A percentile compares a stretch with the other conserved stretches of the same genome.
Conservation (phyloP, 2,888 invertebrate species). For the Apamea monoglypha region DNA sequence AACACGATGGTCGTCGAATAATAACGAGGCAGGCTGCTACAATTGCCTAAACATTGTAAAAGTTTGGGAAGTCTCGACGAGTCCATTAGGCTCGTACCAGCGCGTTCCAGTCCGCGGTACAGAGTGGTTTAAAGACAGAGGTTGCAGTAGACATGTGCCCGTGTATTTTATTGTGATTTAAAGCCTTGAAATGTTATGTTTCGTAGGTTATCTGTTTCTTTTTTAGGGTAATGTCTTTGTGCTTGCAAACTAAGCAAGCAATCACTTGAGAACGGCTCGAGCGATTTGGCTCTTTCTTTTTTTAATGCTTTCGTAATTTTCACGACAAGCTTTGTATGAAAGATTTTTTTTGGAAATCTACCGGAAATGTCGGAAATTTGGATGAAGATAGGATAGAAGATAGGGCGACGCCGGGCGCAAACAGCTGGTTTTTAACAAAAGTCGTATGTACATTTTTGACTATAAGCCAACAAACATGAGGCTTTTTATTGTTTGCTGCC, state of each 20-base stretch:
- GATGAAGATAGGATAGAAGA: too few species aligned
- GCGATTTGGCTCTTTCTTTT: too few species aligned
- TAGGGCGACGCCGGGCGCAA: too few species aligned
- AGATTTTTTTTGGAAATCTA: too few species aligned
- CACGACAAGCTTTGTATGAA: too few species aligned
- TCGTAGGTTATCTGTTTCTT: not conserved
- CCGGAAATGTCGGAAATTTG: too few species aligned
- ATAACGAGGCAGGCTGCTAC: slow-evolving; percentile 65
- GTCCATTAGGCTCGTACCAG: slow-evolving; percentile 83
- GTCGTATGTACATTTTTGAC: too few species aligned
- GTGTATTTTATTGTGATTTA: not conserved
- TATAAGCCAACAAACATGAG: not conserved
- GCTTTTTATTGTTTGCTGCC: not conserved
- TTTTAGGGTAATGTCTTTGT: not conserved
- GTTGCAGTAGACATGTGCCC: not conserved
- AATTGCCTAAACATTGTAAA: slow-evolving; percentile 68
- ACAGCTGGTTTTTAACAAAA: not conserved
- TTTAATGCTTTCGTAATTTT: too few species aligned
- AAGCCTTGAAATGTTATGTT: not conserved
- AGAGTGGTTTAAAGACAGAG: slow-evolving; percentile 56
- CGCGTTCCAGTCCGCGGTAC: slow-evolving; percentile 74
- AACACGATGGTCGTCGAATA: slow-evolving; percentile 43
- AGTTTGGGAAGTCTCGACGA: slow-evolving; percentile 70
- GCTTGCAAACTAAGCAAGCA: not conserved
- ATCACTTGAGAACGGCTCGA: too few species aligned